Evolutionary conservation across 1,140 invertebrate species (phyloP), one percentile per base, ranked within the genome.

Genomic region (Teleogryllus occipitalis): DNA sequence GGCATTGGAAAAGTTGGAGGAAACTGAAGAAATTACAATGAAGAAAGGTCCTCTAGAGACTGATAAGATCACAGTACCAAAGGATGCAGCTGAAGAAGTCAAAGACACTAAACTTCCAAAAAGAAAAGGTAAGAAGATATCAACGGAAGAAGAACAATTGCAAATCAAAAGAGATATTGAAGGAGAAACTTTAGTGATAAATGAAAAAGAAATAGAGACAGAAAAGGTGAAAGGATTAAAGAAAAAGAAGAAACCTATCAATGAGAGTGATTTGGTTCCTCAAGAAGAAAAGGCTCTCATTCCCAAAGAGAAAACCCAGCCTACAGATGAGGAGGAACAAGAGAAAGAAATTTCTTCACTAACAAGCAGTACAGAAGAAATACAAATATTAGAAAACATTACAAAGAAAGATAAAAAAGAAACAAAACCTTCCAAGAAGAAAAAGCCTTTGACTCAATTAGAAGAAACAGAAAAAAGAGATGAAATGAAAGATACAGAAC

Each of bases 121-220:
- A 39, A 39, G 27, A 39, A 39, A 39, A 39, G 27, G 1, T 39
- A 39, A 74, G 82, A 81, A 76, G 82, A 85, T 39, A 0, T 89
- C 88, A 83, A 78, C 86, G 54, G 88, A 87, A 78, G 90, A 89
- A 84, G 85, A 87, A 79, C 86, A 86, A 10, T 82, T 84, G 77
- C 86, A 87, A 78, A 80, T 82, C 48, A 81, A 84, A 8, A 84
- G 86, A 81, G 83, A 84, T 65, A 81, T 81, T 73, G 82, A 85
- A 39, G 72, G 74, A 78, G n/a, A 75, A 79, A 80, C 76, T 74
- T 21, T 12, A 77, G 49, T 48, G 75, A 47, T 74, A 74, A 77
- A 76, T 39, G 15, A 80, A 78, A 76, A 79, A 8, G 48, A 76
- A 65, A 65, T 65, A 47, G 79, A 77, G 10, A 73, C 46, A 46